These are phyloP conservation scores for Danio albolineatus DNA, from an alignment of 2,797 vertebrate species.

Conservation along the genomic window DNA sequence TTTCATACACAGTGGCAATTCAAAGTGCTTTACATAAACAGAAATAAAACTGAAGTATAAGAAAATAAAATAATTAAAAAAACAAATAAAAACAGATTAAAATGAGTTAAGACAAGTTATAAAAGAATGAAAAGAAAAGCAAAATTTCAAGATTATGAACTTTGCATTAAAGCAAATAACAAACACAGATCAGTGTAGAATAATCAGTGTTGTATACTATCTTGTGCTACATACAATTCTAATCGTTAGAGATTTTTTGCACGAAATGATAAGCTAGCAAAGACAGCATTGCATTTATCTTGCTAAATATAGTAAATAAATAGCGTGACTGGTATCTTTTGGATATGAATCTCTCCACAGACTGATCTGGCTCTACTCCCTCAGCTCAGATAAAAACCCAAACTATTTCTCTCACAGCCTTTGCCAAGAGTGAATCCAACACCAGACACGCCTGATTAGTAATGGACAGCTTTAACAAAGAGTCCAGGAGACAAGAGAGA, in stretches of 20 bases:
- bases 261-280: not conserved
- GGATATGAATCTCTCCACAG: not conserved
- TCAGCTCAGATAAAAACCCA: constrained; percentile 21
- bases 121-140: too few relatives aligned
- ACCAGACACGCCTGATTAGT: constrained; percentile 47
- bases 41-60: too few relatives aligned
- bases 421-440: constrained; percentile 39
- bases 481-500: constrained; percentile 15
- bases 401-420: constrained; percentile 41
- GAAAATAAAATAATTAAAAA: too few relatives aligned
- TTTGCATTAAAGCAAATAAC: too few relatives aligned
- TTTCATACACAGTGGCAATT: too few relatives aligned
- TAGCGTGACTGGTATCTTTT: not conserved
- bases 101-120: too few relatives aligned
- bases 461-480: constrained; percentile 13
- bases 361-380: constrained; percentile 12
- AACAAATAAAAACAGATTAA: too few relatives aligned
- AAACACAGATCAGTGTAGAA: not conserved
- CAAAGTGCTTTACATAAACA: too few relatives aligned
- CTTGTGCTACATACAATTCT: not conserved
- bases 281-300: not conserved
- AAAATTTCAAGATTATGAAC: too few relatives aligned
- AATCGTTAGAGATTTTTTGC: not conserved
- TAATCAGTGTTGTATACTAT: not conserved
- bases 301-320: not conserved